Percentiles rank a stretch among this genome's conserved stretches.
Evolutionary conservation across 2,113 vertebrate genomes (phyloP).

Genomic region (Oncorhynchus kisutch): DNA sequence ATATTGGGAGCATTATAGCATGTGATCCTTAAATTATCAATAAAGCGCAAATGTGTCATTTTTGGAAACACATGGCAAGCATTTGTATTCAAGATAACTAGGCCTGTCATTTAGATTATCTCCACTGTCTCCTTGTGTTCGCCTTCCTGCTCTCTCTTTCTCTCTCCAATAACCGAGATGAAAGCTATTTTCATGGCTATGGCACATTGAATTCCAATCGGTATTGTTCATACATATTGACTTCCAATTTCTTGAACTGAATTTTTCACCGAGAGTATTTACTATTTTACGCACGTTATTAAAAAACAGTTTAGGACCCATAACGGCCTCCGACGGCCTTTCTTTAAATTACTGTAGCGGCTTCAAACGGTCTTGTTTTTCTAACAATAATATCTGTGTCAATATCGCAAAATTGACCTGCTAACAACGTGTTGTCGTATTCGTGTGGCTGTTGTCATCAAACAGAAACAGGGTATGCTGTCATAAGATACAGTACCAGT

Average conservation of each 20-base stretch:
- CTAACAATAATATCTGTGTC: too few species aligned
- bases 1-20: slow-evolving; percentile 66
- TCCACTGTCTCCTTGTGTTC: slow-evolving; percentile 60
- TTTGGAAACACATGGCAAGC: slow-evolving; percentile 60
- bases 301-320: too few species aligned
- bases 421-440: too few species aligned
- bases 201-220: slow-evolving; percentile 19
- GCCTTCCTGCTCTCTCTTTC: slow-evolving; percentile 33
- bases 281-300: too few species aligned
- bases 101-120: slow-evolving; percentile 71
- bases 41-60: slow-evolving; percentile 69
- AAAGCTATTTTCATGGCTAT: slow-evolving; percentile 39
- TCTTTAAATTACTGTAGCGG: too few species aligned
- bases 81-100: slow-evolving; percentile 73
- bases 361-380: too few species aligned
- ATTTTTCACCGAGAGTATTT: background rate
- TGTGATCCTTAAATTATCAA: slow-evolving; percentile 65
- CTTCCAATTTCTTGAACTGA: slow-evolving; percentile 16
- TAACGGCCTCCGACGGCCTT: too few species aligned
- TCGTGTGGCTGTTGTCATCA: too few species aligned
- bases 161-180: slow-evolving; percentile 42
- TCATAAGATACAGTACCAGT: too few species aligned
- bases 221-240: slow-evolving; percentile 27
- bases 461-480: too few species aligned
- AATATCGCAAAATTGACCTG: too few species aligned